Base-by-base conservation (phyloP, 2,888 invertebrate species). In the Philaethria dido region DNA sequence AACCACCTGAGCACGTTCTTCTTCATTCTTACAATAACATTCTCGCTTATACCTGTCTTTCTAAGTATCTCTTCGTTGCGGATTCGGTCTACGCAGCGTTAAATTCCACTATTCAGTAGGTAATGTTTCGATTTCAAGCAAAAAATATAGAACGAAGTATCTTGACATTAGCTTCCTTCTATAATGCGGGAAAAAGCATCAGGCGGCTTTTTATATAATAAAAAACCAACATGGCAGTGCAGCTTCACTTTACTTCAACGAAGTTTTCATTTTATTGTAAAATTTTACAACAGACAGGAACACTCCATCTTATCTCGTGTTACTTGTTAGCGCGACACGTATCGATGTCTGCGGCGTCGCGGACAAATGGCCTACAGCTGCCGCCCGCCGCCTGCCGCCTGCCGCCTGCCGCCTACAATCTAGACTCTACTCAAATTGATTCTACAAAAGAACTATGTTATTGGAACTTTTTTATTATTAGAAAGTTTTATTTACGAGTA, bases 321-420 rank as follows among this genome's bases (percentile, higher is more conserved):
- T 72, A 63, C 72, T 73, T 69, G 72, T 72, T 73, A 72, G 70
- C 62, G 42, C 20, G 66, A 67, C 64, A 50, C 44, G 57, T 66
- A 68, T 63, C 67, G 72, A 65, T 69, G 64, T 64, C 59, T 39
- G 61, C 61, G 45, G 63, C 66, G 60, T 68, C 68, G 48, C 39
- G 44, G 42, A 65, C 59, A 65, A 65, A 65, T 65, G 59, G 50
- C 59, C 64, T 50, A 50, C 64, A 59, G 59, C 48, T 29, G 64
- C 45, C 50, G 33, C n/a, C n/a, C n/a, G n/a, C n/a, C n/a, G n/a
- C 29, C 3, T 22, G 33, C 29, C 13, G 57, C 44, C 59, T 59
- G 42, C 33, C 1, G 44, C 36, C 4, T 18, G 36, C 36, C 14
- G 59, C 45, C 60, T 60, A 42, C 57, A n/a, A 42, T 22, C 39